Base-by-base conservation (phyloP, 2,113 vertebrate species). In the Aplodontia rufa region DNA sequence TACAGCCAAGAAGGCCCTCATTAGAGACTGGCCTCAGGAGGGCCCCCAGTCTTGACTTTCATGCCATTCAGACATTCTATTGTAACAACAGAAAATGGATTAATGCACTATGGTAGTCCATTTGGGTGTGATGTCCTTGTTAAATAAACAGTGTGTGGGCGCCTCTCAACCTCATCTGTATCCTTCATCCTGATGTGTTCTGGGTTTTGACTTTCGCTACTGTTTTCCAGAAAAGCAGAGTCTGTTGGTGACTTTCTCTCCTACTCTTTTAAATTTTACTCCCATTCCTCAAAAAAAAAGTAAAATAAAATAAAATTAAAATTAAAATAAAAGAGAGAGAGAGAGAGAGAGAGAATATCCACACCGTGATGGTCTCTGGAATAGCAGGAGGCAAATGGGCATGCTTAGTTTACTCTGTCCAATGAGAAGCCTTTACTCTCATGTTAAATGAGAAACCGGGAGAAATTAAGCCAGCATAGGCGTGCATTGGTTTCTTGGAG, bases 351-450 rank as follows among this genome's bases (percentile, higher is more conserved):
- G n/a, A n/a, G n/a, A n/a, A 37, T 37, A 62, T 40, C 53, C 84
- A 30, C 47, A 62, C 10, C 69, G 37, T 45, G 55, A 64, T 30
- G 10, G 49, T 74, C 47, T 84, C 75, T 71, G 24, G 19, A 84
- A 74, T 8, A 74, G 24, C 3, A 74, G 90, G 24, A 85, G 69
- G 58, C 37, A 37, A 83, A n/a, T 66, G 35, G 58, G 66, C 49
- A 14, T 35, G 16, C 22, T 55, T 68, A 45, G 83, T 79, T 19
- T 9, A 74, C 37, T 58, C 20, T 79, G 28, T n/a, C n/a, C 53
- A 95, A 58, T 16, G 37, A 87, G 53, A 80, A 94, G 47, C 58
- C 40, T 89, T 87, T 75, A 51, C 83, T 92, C 64, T 90, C 40
- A 37, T 69, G 42, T 37, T 88, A 76, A 49, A 53, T 28, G 62